phyloP scores from a whole-genome alignment of 2,113 vertebrate species.

The Paratilapia polleni region DNA sequence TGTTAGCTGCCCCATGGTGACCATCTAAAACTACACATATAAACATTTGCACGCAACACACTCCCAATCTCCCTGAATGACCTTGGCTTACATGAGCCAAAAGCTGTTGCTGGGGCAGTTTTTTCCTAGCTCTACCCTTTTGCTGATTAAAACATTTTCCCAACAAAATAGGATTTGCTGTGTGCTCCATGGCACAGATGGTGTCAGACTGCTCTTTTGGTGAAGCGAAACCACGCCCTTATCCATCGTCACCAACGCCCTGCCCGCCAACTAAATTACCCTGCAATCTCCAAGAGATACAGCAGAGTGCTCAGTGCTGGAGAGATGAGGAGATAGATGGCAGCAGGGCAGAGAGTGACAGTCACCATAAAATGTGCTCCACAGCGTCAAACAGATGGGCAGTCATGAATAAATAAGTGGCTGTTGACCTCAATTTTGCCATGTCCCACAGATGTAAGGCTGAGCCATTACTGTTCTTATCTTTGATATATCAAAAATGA shows the following conservation, averaged over 20 bases:
- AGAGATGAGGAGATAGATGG: conserved; percentile 11
- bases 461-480: not conserved
- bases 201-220: conserved; percentile 60
- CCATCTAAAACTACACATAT: not conserved
- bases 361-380: conserved; percentile 18
- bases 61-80: conserved; percentile 12
- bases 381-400: conserved; percentile 42
- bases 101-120: conserved; percentile 11
- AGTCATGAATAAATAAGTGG: conserved; percentile 53
- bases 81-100: conserved; percentile 39
- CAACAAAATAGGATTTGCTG: conserved; percentile 54
- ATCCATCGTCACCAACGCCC: not conserved
- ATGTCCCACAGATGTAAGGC: not conserved
- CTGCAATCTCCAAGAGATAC: not conserved
- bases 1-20: not conserved
- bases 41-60: conserved; percentile 3
- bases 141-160: conserved; percentile 58
- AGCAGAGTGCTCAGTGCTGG: not conserved
- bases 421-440: conserved; percentile 32
- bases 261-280: not conserved
- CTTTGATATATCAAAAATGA: not conserved
- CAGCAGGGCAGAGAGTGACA: conserved; percentile 19
- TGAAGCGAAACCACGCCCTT: conserved; percentile 12
- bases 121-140: conserved; percentile 1
- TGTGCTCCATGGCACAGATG: conserved; percentile 58